Evolutionary conservation across 35 echinoderm and acorn worm species (phyloP).

Genomic region (Patiria miniata): DNA sequence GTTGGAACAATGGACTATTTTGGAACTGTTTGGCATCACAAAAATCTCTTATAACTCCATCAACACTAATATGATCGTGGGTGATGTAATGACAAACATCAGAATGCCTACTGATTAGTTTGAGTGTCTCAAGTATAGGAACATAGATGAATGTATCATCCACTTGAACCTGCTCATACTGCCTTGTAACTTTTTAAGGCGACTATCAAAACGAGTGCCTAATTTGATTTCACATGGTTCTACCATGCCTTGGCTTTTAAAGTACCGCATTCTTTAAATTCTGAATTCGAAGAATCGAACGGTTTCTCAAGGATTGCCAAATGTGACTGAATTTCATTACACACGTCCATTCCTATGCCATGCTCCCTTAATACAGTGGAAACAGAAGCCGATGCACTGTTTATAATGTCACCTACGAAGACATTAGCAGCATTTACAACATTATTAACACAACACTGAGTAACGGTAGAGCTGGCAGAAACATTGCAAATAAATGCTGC

Average conservation of each 20-base stretch:
- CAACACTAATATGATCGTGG: slow-evolving; percentile 55
- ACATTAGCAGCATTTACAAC: neutral
- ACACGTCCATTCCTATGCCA: slow-evolving; percentile 25
- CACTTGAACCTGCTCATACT: slow-evolving; percentile 43
- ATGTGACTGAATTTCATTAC: slow-evolving; percentile 58
- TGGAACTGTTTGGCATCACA: slow-evolving; percentile 56
- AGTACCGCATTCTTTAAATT: slow-evolving; percentile 33
- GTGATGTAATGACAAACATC: slow-evolving; percentile 47
- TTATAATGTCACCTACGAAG: slow-evolving; percentile 34
- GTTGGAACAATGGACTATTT: slow-evolving; percentile 41
- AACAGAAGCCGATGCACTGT: slow-evolving; percentile 40
- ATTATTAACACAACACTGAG: slow-evolving; percentile 7
- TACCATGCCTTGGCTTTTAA: slow-evolving; percentile 51
- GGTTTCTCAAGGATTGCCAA: slow-evolving; percentile 39
- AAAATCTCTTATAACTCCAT: slow-evolving; percentile 49
- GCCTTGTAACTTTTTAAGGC: slow-evolving; percentile 40
- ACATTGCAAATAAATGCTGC: slow-evolving; percentile 38
- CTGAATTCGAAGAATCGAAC: slow-evolving; percentile 38
- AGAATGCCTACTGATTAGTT: slow-evolving; percentile 16
- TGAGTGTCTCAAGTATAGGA: slow-evolving; percentile 47
- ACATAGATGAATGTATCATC: slow-evolving; percentile 56
- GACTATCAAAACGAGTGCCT: slow-evolving; percentile 48
- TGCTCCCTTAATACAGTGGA: slow-evolving; percentile 17
- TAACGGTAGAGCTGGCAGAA: neutral
- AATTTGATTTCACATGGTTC: slow-evolving; percentile 41